Evolutionary conservation across 2,797 vertebrate genomes (phyloP).

Genomic region (Naso thynnoides): DNA sequence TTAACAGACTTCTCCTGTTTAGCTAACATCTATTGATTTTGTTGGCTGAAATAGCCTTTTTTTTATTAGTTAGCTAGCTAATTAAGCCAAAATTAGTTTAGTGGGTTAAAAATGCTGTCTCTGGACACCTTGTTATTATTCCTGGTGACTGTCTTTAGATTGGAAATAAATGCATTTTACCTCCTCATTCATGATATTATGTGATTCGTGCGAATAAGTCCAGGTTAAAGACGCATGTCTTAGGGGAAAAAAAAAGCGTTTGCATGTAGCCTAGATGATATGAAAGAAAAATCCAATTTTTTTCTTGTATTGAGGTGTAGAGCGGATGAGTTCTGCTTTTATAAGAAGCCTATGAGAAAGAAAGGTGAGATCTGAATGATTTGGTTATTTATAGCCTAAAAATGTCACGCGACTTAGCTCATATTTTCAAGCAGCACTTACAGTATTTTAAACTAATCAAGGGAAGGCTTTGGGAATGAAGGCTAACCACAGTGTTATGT

Average conservation of each 20-base stretch:
- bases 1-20: background rate
- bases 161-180: background rate
- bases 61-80: background rate
- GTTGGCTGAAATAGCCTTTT: background rate
- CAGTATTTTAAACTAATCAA: background rate
- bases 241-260: no score
- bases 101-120: background rate
- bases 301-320: no score
- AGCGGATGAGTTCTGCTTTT: no score
- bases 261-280: background rate
- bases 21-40: background rate
- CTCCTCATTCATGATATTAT: background rate
- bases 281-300: background rate
- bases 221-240: background rate
- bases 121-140: background rate
- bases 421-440: background rate
- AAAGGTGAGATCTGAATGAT: no score
- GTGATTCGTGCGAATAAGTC: background rate
- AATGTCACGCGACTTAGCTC: no score
- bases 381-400: no score
- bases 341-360: no score
- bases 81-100: background rate
- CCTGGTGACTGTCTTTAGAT: background rate
- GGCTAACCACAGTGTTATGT: background rate
- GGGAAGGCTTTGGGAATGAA: background rate